Conservation (phyloP, 2,888 invertebrate genomes). For the Epirrita christyi region DNA sequence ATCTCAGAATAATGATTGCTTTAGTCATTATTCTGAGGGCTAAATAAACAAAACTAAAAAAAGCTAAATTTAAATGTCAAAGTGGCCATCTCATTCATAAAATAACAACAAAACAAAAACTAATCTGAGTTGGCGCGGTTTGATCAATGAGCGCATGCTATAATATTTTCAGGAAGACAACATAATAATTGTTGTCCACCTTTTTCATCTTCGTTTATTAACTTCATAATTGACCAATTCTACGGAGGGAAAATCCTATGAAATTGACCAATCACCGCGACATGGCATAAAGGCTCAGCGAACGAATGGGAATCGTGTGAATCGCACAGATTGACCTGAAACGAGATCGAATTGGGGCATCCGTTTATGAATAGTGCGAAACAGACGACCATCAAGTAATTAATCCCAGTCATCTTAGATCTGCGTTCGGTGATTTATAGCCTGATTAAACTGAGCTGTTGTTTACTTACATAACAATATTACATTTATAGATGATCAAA, state of each 20-base stretch:
- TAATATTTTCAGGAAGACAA: too few species aligned
- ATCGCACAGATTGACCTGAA: slow-evolving; percentile 18
- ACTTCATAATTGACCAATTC: background rate
- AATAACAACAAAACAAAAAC: too few species aligned
- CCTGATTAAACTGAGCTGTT: slow-evolving; percentile 34
- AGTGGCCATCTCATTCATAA: too few species aligned
- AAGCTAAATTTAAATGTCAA: too few species aligned
- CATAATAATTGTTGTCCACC: background rate
- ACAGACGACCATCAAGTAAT: slow-evolving; percentile 50
- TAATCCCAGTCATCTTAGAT: slow-evolving; percentile 65
- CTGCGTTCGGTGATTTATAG: slow-evolving; percentile 59
- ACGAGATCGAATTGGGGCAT: slow-evolving; percentile 19
- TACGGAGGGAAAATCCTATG: background rate
- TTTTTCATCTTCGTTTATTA: background rate
- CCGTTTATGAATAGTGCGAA: slow-evolving; percentile 33
- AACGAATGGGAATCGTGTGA: slow-evolving; percentile 8
- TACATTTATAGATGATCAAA: slow-evolving; percentile 5
- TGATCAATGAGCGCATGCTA: too few species aligned
- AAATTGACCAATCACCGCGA: slow-evolving; percentile 3
- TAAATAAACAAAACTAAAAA: too few species aligned
- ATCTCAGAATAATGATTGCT: too few species aligned
- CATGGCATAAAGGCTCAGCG: background rate
- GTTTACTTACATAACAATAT: slow-evolving; percentile 22
- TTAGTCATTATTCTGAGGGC: too few species aligned
- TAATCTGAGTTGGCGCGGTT: too few species aligned